Evolutionary conservation across 1,140 invertebrate species (phyloP).

Genomic region (Drosophila bipectinata): DNA sequence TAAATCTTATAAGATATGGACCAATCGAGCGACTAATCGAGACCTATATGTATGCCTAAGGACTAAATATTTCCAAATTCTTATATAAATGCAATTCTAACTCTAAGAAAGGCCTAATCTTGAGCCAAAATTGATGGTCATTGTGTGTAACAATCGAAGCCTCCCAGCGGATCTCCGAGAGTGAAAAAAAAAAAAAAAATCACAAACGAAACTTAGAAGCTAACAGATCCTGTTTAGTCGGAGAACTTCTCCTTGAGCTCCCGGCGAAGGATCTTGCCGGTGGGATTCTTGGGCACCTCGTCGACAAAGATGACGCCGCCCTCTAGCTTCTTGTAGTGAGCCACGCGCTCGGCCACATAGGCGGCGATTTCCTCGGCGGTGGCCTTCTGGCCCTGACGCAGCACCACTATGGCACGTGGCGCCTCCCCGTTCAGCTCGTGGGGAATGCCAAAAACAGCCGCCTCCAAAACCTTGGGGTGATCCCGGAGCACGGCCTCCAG

Average conservation of each 20-base stretch:
- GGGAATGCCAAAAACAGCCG: conserved; percentile 92
- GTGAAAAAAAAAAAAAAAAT: conserved; percentile 29
- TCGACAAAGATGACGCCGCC: conserved; percentile 88
- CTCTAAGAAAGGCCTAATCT: conserved; percentile 10
- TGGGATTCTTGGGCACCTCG: conserved; percentile 89
- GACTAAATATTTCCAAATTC: conserved; percentile 40
- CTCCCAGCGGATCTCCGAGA: conserved; percentile 7
- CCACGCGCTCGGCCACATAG: conserved; percentile 87
- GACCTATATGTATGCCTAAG: conserved; percentile 46
- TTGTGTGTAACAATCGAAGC: conserved; percentile 7
- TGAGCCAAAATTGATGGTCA: conserved; percentile 40
- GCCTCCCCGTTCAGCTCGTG: conserved; percentile 90
- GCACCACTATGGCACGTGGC: conserved; percentile 89
- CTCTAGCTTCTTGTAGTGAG: conserved; percentile 88
- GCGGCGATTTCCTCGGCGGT: conserved; percentile 85
- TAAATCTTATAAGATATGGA: conserved; percentile 64
- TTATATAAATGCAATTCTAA: conserved; percentile 59
- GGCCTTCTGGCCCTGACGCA: conserved; percentile 80
- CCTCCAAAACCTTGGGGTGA: conserved; percentile 91
- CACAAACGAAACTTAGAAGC: conserved; percentile 13
- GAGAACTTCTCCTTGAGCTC: conserved; percentile 85
- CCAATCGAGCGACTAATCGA: conserved; percentile 55
- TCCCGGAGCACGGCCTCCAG: conserved; percentile 91
- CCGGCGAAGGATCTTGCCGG: conserved; percentile 90
- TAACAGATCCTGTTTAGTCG: conserved; percentile 37